These are phyloP conservation scores for Callorhinus ursinus DNA, from an alignment of 2,113 vertebrate genomes.

Conservation along the genomic window DNA sequence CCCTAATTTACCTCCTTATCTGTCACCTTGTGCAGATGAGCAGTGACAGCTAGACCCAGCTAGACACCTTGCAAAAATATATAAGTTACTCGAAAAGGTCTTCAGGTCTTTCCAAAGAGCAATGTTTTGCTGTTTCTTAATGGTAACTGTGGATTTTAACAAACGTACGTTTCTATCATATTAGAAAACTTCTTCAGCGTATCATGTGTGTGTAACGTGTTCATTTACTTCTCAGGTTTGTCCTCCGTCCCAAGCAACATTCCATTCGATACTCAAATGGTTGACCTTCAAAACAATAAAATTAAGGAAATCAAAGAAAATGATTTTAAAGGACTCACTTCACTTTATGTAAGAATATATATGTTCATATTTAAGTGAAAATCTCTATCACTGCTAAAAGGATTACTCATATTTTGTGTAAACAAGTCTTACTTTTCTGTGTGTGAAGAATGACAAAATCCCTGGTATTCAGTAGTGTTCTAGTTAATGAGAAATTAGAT, in stretches of 20 bases:
- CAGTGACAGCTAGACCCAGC: neutral
- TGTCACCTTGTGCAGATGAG: no score
- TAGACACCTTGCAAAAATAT: neutral
- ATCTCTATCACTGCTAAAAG: constrained; percentile 28
- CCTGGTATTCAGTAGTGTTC: neutral
- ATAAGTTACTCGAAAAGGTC: neutral
- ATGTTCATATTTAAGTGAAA: constrained; percentile 62
- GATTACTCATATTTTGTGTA: neutral
- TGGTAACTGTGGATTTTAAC: neutral
- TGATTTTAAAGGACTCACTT: constrained; percentile 93
- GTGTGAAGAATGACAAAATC: constrained; percentile 12
- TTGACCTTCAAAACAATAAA: constrained; percentile 99
- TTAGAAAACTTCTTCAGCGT: neutral
- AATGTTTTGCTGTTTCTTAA: neutral
- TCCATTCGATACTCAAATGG: constrained; percentile 92
- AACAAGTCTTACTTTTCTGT: constrained; percentile 43
- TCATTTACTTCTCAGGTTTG: constrained; percentile 87
- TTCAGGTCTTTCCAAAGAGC: constrained; percentile 4
- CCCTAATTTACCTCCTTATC: neutral
- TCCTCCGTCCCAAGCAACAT: constrained; percentile 94
- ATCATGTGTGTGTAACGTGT: neutral
- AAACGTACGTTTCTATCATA: neutral
- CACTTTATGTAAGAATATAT: constrained; percentile 90
- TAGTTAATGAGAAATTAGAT: constrained; percentile 21
- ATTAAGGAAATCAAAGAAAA: constrained; percentile 97